Conservation (phyloP, 2,797 vertebrate species). For the Hoplostethus atlanticus region DNA sequence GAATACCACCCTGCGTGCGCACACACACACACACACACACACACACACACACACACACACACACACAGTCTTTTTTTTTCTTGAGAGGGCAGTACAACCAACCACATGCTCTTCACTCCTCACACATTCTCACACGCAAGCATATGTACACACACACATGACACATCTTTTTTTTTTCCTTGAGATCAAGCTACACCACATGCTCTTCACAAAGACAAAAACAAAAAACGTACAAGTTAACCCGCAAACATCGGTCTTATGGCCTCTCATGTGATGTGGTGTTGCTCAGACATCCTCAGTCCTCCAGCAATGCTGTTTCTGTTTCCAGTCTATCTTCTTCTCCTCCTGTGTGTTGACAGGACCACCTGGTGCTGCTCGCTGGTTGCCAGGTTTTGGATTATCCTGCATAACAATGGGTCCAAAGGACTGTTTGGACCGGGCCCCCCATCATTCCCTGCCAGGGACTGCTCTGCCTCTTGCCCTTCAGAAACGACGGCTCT, state of each 20-base stretch:
- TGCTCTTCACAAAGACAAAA: neutral
- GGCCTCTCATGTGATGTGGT: constrained; percentile 32
- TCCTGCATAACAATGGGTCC: constrained; percentile 70
- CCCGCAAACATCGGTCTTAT: constrained; percentile 42
- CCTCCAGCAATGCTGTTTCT: constrained; percentile 45
- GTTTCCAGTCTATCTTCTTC: constrained; percentile 61
- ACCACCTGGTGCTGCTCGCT: constrained; percentile 67
- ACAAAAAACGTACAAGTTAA: constrained; percentile 6
- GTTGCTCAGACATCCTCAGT: constrained; percentile 43
- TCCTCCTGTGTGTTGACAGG: constrained; percentile 67
- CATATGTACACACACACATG: neutral
- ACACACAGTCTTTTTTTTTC: constrained; percentile 5
- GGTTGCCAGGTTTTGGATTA: constrained; percentile 73
- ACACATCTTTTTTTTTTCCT: neutral
- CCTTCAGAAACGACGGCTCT: constrained; percentile 67
- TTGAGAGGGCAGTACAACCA: constrained; percentile 2
- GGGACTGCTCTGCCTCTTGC: constrained; percentile 64
- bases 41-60: constrained; percentile 1
- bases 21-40: neutral
- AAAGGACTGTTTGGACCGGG: constrained; percentile 65
- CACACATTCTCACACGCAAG: neutral
- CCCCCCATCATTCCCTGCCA: constrained; percentile 52
- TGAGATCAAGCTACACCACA: neutral
- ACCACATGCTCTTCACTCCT: constrained; percentile 2
- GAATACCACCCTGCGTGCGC: constrained; percentile 15